These are phyloP conservation scores for Zoanthus sociatus DNA, from an alignment of 92 coral and sea anemone species.

Conservation along the genomic window DNA sequence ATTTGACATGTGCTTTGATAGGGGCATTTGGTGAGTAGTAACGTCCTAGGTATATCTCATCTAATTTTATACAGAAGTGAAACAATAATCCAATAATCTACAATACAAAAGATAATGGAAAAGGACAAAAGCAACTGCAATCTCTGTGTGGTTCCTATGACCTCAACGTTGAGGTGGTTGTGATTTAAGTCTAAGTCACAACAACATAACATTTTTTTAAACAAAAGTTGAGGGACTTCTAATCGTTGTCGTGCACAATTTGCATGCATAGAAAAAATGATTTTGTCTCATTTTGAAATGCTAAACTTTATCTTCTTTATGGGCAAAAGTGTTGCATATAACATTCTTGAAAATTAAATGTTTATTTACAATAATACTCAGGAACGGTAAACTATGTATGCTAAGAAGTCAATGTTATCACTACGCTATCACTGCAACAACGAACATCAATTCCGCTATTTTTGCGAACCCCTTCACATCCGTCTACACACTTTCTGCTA, in stretches of 20 bases:
- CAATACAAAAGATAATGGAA: neutral
- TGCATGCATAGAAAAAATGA: slow-evolving; percentile 51
- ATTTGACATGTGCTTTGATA: too few relatives aligned
- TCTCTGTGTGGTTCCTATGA: slow-evolving; percentile 36
- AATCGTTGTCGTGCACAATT: slow-evolving; percentile 43
- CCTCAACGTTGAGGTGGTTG: slow-evolving; percentile 37
- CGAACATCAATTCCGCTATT: too few relatives aligned
- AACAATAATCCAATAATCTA: slow-evolving; percentile 1
- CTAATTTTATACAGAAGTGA: slow-evolving; percentile 22
- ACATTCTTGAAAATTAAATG: neutral
- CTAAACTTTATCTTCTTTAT: slow-evolving; percentile 45
- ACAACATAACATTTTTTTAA: slow-evolving; percentile 57
- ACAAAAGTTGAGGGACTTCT: slow-evolving; percentile 44
- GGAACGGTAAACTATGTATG: too few relatives aligned
- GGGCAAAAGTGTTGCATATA: slow-evolving; percentile 53
- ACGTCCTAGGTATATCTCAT: neutral
- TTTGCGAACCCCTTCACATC: too few relatives aligned
- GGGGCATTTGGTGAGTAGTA: neutral
- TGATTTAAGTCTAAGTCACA: neutral
- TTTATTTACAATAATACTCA: too few relatives aligned
- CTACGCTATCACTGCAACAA: too few relatives aligned
- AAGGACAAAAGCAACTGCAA: slow-evolving; percentile 4
- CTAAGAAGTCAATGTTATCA: too few relatives aligned
- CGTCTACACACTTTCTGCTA: too few relatives aligned
- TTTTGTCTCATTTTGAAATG: slow-evolving; percentile 45